Percentiles rank a stretch among this genome's conserved stretches.
Evolutionary conservation across 2,113 vertebrate genomes (phyloP).

Genomic region (Equus quagga): DNA sequence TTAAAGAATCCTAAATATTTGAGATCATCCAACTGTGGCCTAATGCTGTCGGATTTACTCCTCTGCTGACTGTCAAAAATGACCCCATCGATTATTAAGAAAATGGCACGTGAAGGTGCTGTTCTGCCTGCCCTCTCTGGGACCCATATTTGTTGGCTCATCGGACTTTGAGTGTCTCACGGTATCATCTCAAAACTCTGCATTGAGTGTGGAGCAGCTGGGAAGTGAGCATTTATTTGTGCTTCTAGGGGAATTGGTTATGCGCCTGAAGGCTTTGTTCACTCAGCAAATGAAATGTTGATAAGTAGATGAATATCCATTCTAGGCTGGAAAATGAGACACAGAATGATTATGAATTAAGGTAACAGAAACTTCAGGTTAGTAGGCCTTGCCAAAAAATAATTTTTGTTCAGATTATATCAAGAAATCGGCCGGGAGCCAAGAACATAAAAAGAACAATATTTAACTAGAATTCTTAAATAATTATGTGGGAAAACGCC

Average conservation of each 20-base stretch:
- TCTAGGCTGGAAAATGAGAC: background rate
- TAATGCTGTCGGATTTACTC: background rate
- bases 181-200: rapidly evolving
- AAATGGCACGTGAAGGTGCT: rapidly evolving
- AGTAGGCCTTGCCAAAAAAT: background rate
- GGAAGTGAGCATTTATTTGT: rapidly evolving
- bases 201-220: background rate
- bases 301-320: background rate
- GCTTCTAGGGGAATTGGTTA: rapidly evolving
- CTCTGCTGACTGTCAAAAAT: background rate
- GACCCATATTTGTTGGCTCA: rapidly evolving
- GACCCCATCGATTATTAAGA: background rate
- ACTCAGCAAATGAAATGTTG: rapidly evolving
- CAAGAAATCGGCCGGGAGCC: slow-evolving; percentile 19
- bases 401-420: background rate
- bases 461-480: background rate
- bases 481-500: background rate
- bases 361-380: background rate
- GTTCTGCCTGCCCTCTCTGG: rapidly evolving
- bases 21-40: rapidly evolving
- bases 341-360: background rate
- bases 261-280: background rate
- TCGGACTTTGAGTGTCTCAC: rapidly evolving
- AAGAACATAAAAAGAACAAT: background rate
- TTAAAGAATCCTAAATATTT: background rate